A percentile compares a stretch with the other conserved stretches of the same genome.
Conservation (phyloP, 2,113 vertebrate species). For the Bos indicus region DNA sequence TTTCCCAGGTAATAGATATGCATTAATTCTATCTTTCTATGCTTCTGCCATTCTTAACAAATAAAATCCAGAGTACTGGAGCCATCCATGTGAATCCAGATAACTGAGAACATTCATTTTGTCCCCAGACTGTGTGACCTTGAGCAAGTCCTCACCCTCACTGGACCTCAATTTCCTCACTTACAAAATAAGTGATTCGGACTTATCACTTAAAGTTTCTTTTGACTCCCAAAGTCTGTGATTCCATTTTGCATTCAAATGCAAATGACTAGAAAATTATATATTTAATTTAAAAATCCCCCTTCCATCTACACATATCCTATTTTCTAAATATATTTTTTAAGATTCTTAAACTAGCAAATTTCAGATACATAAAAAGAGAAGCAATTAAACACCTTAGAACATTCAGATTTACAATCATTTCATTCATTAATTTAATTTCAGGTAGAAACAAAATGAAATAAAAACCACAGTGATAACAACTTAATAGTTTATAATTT, state of each 20-base stretch:
- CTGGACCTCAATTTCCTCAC: not conserved
- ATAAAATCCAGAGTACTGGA: conserved; percentile 30
- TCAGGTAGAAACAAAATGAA: conserved; percentile 8
- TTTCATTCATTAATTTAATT: conserved; percentile 27
- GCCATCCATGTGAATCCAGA: not conserved
- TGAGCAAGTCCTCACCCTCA: conserved; percentile 38
- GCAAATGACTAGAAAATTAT: conserved; percentile 15
- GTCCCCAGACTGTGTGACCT: conserved; percentile 1
- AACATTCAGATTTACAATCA: not conserved
- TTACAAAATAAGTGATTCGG: conserved; percentile 9
- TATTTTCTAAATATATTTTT: conserved; percentile 36
- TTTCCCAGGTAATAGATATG: conserved; percentile 52
- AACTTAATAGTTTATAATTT: conserved; percentile 29
- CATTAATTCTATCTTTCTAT: conserved; percentile 42
- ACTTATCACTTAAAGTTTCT: not conserved
- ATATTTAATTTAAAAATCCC: conserved; percentile 13
- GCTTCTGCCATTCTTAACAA: conserved; percentile 39
- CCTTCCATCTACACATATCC: not conserved
- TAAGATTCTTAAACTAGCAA: not conserved
- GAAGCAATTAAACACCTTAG: conserved; percentile 12
- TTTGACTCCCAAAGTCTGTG: conserved; percentile 1
- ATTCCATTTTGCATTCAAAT: conserved; percentile 6
- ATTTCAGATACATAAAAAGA: conserved; percentile 21
- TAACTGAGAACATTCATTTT: conserved; percentile 34
- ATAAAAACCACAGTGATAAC: not conserved